Evolutionary conservation across 2,888 invertebrate genomes (phyloP).

Genomic region (Cetonia aurata): DNA sequence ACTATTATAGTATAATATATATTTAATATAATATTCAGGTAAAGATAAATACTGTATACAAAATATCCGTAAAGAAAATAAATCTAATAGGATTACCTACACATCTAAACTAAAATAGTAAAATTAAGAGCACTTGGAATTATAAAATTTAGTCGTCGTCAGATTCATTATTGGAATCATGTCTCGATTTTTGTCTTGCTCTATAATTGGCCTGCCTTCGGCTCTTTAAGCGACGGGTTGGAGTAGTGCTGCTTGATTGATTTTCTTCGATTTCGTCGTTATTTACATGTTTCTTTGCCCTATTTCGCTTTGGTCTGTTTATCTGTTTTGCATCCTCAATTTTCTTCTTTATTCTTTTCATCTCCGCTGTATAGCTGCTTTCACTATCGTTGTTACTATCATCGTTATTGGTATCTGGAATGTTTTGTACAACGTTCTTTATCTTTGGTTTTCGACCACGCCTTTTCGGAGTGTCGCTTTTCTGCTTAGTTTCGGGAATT

Average conservation of each 20-base stretch:
- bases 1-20: too few species aligned
- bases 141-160: constrained; percentile 27
- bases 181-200: constrained; percentile 7
- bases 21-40: too few species aligned
- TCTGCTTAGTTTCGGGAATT: constrained; percentile 35
- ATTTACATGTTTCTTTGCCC: constrained; percentile 30
- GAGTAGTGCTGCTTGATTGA: constrained; percentile 26
- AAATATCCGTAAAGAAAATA: too few species aligned
- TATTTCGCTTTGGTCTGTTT: constrained; percentile 37
- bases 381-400: constrained; percentile 19
- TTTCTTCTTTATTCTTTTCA: constrained; percentile 49
- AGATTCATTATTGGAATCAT: constrained; percentile 15
- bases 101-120: neutral
- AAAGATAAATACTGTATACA: too few species aligned
- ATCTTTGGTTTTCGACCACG: constrained; percentile 46
- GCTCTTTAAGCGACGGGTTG: constrained; percentile 30
- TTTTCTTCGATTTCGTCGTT: constrained; percentile 14
- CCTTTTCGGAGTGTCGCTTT: constrained; percentile 28
- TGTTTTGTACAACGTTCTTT: neutral
- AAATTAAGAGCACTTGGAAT: constrained; percentile 8
- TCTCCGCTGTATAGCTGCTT: constrained; percentile 49
- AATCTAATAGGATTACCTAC: too few species aligned
- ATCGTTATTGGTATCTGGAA: constrained; percentile 16
- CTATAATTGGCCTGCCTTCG: constrained; percentile 36
- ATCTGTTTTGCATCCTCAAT: constrained; percentile 41